A percentile compares a stretch with the other conserved stretches of the same genome.
Conservation (phyloP, 1,140 invertebrate genomes). For the Galendromus occidentalis region DNA sequence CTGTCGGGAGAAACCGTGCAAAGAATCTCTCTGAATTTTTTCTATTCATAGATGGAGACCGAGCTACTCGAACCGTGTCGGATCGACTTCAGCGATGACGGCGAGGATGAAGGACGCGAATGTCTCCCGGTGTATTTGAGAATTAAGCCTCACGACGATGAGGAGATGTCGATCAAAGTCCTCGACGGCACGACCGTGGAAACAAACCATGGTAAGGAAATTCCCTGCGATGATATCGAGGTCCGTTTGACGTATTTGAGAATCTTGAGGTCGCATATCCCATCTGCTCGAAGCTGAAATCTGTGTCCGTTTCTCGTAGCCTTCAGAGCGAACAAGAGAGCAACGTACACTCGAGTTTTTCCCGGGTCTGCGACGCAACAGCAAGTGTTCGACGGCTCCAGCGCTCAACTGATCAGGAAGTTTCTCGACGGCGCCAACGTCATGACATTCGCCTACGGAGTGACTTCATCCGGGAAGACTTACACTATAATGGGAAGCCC, state of each 20-base stretch:
- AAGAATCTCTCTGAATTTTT: too few species aligned
- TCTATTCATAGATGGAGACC: too few species aligned
- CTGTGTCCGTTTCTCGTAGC: not conserved
- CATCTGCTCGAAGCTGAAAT: not conserved
- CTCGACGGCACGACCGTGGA: not conserved
- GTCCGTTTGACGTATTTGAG: not conserved
- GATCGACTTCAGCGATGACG: not conserved
- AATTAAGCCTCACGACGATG: not conserved
- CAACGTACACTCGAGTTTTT: not conserved
- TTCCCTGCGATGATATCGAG: too few species aligned
- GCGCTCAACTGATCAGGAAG: not conserved
- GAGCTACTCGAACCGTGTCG: not conserved
- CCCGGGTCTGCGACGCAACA: not conserved
- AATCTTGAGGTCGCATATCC: not conserved
- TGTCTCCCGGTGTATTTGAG: not conserved
- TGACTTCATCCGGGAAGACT: slow-evolving; percentile 31
- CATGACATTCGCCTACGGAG: slow-evolving; percentile 24
- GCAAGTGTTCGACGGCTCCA: not conserved
- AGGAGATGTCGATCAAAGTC: not conserved
- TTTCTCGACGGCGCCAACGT: not conserved
- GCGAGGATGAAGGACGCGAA: not conserved
- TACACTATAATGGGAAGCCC: slow-evolving; percentile 21
- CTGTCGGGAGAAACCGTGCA: too few species aligned
- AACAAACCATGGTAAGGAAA: slow-evolving; percentile 4
- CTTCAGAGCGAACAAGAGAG: not conserved